Conservation (phyloP, 1,140 invertebrate genomes). For the Brachionus paranguensis region DNA sequence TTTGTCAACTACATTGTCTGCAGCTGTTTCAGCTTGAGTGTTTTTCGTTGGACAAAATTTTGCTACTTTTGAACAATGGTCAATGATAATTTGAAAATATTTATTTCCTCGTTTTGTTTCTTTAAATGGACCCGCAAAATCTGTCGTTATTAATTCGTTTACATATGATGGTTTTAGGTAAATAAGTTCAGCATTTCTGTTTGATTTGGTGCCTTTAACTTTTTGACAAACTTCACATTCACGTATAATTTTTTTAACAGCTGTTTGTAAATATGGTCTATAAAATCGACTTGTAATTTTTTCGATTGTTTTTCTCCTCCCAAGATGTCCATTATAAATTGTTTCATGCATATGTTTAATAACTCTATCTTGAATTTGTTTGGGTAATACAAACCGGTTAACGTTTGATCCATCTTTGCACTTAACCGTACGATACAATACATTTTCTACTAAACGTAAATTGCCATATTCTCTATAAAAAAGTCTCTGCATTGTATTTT, state of each 20-base stretch:
- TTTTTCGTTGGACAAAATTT: conserved; percentile 50
- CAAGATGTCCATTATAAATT: conserved; percentile 37
- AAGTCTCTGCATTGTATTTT: background rate
- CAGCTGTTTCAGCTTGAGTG: conserved; percentile 47
- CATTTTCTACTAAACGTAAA: conserved; percentile 4
- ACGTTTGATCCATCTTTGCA: background rate
- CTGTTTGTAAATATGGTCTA: background rate
- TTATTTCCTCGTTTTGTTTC: conserved; percentile 43
- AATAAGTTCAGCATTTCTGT: background rate
- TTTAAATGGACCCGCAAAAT: conserved; percentile 42
- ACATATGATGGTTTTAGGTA: background rate
- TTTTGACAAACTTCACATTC: conserved; percentile 40
- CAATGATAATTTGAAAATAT: conserved; percentile 50
- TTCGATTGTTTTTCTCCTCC: background rate
- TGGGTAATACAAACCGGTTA: background rate
- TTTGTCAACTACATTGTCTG: conserved; percentile 48
- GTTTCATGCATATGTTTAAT: conserved; percentile 26
- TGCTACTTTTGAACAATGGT: conserved; percentile 53
- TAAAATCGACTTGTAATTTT: conserved; percentile 10
- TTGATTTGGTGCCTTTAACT: background rate
- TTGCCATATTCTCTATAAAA: conserved; percentile 21
- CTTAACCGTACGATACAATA: background rate
- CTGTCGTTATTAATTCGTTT: conserved; percentile 37
- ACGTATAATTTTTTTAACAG: background rate
- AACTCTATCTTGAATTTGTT: background rate